phyloP scores from a whole-genome alignment of 2,888 invertebrate species.

The Tenthredo distinguenda region DNA sequence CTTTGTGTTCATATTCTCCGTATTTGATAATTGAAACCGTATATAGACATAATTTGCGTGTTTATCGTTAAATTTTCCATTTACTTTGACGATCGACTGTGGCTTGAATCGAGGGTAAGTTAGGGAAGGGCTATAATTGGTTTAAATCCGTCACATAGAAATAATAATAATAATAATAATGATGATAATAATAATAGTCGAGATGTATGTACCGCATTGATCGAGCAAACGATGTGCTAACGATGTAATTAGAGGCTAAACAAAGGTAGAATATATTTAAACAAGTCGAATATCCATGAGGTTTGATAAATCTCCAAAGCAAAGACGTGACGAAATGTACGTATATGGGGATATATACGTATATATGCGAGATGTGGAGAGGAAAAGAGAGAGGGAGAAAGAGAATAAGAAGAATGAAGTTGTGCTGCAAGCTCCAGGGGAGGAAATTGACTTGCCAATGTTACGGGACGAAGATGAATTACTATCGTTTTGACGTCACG shows the following conservation, averaged over 20 bases:
- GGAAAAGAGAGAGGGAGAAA: neutral
- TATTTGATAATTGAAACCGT: neutral
- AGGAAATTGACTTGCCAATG: slow-evolving; percentile 50
- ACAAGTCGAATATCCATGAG: neutral
- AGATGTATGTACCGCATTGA: neutral
- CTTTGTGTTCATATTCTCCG: neutral
- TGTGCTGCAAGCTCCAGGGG: neutral
- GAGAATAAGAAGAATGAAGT: slow-evolving; percentile 37
- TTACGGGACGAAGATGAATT: slow-evolving; percentile 37
- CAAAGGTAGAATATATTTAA: neutral
- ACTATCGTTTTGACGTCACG: slow-evolving; percentile 16
- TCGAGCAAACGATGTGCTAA: neutral
- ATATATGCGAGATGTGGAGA: neutral
- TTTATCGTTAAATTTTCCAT: neutral
- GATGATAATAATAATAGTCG: neutral
- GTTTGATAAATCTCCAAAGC: slow-evolving; percentile 12
- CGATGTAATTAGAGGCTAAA: neutral
- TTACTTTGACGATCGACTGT: neutral
- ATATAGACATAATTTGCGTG: neutral
- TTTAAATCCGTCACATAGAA: neutral
- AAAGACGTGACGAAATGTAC: neutral
- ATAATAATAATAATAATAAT: slow-evolving; percentile 1
- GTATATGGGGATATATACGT: neutral
- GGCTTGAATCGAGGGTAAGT: neutral
- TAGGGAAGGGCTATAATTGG: neutral